These are phyloP conservation scores for Pheucticus melanocephalus DNA, from an alignment of 2,113 vertebrate genomes.

Conservation along the genomic window DNA sequence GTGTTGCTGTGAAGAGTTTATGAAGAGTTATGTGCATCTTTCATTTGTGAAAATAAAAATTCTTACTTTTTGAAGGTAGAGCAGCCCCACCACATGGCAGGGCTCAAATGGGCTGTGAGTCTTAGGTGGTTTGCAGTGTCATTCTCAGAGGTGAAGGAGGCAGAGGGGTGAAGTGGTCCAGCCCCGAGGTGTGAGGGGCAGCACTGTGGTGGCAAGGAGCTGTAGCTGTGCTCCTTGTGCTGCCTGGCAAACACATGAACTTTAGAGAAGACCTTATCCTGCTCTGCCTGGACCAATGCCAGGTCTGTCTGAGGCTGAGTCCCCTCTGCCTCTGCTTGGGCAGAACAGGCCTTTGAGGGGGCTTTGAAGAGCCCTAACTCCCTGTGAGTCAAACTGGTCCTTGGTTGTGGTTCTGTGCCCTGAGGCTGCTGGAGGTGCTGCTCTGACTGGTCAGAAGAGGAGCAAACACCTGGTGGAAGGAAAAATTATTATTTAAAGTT, in stretches of 20 bases:
- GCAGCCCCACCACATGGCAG: neutral
- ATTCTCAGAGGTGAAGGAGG: neutral
- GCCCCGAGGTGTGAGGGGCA: neutral
- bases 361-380: neutral
- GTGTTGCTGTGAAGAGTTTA: neutral
- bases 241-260: rapidly evolving
- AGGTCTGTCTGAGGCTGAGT: neutral
- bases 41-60: neutral
- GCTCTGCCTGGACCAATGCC: neutral
- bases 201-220: rapidly evolving
- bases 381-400: neutral
- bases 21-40: neutral
- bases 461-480: neutral
- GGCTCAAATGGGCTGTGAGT: neutral
- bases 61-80: neutral
- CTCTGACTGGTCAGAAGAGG: neutral
- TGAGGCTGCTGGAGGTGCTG: neutral
- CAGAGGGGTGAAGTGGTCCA: neutral
- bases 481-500: neutral
- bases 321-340: neutral
- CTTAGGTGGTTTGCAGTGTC: neutral
- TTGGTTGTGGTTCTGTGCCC: neutral
- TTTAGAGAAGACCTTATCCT: neutral
- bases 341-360: rapidly evolving
- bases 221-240: neutral